phyloP scores from a whole-genome alignment of 2,797 vertebrate species.

The Semaprochilodus insignis region DNA sequence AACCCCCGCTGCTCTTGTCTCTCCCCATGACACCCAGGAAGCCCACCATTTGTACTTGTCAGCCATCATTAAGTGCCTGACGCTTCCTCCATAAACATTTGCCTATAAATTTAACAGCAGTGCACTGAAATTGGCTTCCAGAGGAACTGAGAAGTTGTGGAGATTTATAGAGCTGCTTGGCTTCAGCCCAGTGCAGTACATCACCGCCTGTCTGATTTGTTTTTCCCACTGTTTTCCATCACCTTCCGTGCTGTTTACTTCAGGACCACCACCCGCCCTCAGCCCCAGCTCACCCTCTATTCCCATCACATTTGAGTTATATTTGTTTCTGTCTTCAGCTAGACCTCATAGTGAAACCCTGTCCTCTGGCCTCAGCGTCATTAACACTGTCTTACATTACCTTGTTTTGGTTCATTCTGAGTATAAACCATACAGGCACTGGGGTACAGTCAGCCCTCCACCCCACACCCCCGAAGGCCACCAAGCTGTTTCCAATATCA shows the following conservation, averaged over 20 bases:
- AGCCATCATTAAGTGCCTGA: background rate
- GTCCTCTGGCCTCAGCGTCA: background rate
- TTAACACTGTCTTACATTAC: background rate
- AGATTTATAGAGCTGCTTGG: constrained; percentile 71
- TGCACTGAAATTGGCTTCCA: constrained; percentile 74
- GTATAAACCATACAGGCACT: background rate
- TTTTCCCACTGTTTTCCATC: constrained; percentile 51
- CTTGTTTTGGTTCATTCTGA: constrained; percentile 14
- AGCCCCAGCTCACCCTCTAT: background rate
- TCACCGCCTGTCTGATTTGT: constrained; percentile 66
- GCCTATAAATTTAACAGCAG: constrained; percentile 74
- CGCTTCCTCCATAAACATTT: constrained; percentile 55
- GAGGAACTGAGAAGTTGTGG: constrained; percentile 63
- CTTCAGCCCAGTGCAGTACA: constrained; percentile 63
- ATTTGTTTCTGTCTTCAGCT: constrained; percentile 2
- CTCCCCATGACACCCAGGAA: background rate
- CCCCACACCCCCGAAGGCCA: background rate
- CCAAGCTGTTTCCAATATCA: constrained; percentile 17
- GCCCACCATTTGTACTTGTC: constrained; percentile 22
- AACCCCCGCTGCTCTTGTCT: background rate
- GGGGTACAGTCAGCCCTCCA: background rate
- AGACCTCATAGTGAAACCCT: background rate
- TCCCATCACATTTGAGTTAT: background rate
- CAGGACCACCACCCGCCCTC: background rate
- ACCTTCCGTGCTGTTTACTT: background rate